A percentile compares a stretch with the other conserved stretches of the same genome.
Conservation (phyloP, 1,140 invertebrate species). For the Acromyrmex charruanus region DNA sequence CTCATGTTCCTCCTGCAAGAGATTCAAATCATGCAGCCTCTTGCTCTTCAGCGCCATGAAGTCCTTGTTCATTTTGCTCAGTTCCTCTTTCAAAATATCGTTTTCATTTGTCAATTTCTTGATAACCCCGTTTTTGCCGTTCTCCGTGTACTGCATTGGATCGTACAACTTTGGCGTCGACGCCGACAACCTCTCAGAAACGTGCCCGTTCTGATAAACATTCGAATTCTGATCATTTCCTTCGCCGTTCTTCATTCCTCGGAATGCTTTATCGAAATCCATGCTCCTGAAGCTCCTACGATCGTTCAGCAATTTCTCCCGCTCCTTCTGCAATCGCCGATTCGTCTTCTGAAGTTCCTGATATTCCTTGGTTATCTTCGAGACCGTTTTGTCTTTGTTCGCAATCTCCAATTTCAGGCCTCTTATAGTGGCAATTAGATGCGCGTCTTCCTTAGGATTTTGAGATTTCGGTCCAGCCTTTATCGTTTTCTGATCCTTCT, state of each 20-base stretch:
- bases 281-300: constrained; percentile 72
- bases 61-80: constrained; percentile 88
- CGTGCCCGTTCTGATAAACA: constrained; percentile 83
- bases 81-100: constrained; percentile 88
- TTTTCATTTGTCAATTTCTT: constrained; percentile 87
- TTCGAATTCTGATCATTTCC: constrained; percentile 85
- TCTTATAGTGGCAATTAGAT: constrained; percentile 92
- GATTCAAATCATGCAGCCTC: constrained; percentile 91
- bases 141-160: constrained; percentile 86
- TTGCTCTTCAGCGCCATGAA: constrained; percentile 91
- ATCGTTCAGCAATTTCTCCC: constrained; percentile 88
- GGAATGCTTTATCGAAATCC: constrained; percentile 77
- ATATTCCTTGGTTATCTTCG: constrained; percentile 90
- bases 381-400: constrained; percentile 90
- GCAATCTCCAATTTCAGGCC: constrained; percentile 91
- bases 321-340: constrained; percentile 91
- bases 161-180: constrained; percentile 84
- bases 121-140: constrained; percentile 83
- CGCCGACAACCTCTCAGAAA: constrained; percentile 85
- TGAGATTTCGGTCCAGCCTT: constrained; percentile 80
- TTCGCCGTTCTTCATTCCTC: constrained; percentile 79
- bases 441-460: constrained; percentile 90
- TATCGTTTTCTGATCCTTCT: constrained; percentile 63
- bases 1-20: constrained; percentile 92
- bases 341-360: constrained; percentile 92